These are phyloP conservation scores for Pyxicephalus adspersus DNA, from an alignment of 2,113 vertebrate species.

Conservation along the genomic window DNA sequence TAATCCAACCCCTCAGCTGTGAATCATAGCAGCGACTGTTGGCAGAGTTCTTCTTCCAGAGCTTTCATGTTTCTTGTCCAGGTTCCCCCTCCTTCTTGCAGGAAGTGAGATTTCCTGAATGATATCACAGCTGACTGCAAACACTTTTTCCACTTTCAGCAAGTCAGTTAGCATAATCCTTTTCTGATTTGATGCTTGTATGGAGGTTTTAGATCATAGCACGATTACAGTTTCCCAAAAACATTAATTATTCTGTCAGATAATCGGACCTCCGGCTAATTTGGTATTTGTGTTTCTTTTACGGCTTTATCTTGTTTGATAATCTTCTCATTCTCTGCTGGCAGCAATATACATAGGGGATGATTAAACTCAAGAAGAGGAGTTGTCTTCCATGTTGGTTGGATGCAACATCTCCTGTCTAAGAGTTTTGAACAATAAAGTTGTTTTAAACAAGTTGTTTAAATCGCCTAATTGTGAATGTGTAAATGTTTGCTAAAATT, in stretches of 20 bases:
- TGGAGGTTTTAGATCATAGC: not conserved
- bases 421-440: too few relatives aligned
- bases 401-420: too few relatives aligned
- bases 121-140: not conserved
- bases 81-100: conserved; percentile 18
- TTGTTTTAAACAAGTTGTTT: too few relatives aligned
- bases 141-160: conserved; percentile 11
- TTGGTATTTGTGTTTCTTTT: not conserved
- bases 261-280: not conserved
- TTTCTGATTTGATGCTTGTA: not conserved
- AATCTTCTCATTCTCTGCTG: not conserved
- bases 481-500: too few relatives aligned
- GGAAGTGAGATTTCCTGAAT: conserved; percentile 10
- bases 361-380: too few relatives aligned
- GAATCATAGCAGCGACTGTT: not conserved
- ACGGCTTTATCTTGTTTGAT: not conserved
- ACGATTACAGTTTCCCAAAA: not conserved
- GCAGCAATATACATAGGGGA: too few relatives aligned
- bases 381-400: too few relatives aligned
- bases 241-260: not conserved
- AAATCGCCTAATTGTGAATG: too few relatives aligned
- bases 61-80: not conserved
- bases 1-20: not conserved
- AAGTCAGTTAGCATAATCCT: not conserved
- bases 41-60: not conserved